Base-by-base conservation (phyloP, 2,113 vertebrate species). In the Pluvialis apricaria region DNA sequence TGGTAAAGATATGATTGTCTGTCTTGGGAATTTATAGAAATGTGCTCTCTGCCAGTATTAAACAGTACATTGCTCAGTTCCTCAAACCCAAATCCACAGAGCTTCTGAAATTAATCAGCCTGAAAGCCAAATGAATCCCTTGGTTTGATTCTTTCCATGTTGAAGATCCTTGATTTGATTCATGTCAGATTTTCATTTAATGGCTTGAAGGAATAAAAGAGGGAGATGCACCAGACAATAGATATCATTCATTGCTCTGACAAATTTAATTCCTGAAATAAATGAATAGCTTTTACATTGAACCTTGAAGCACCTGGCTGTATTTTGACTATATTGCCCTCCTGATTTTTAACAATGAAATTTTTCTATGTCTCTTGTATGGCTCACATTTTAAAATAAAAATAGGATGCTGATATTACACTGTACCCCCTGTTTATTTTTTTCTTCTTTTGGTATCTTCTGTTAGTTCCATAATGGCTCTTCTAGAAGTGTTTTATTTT, bases 271-370 rank as follows among this genome's bases (percentile, higher is more conserved):
- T 95, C 90, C 60, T 89, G 90, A 82, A 97, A 96, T 94, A 91
- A 97, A 96, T 96, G 44, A 93, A 94, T 24, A 75, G n/a, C 38
- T 94, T 92, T 94, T 87, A 78, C 47, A 86, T 19, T 91, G 91
- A 95, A 95, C 52, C 61, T 87, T 92, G 89, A 92, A 95, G 69
- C 70, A 91, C 69, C 83, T 96, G 73, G 57, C 42, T 95, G 29
- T 75, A 86, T 82, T 96, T 86, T 95, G 73, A 91, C 62, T 94
- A 68, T 45, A 90, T 64, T 88, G 57, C 93, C 82, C 96, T 97
- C 92, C 52, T 96, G 86, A 98, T 97, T 84, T 98, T 98, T 98
- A 98, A 97, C 97, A 98, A 98, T 97, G 89, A 88, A 90, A 97
- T 94, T 60, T 93, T 73, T 85, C 69, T 61, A 13, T 47, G 32